Percentiles rank a stretch among this genome's conserved stretches.
Evolutionary conservation across 2,113 vertebrate genomes (phyloP).

Genomic region (Clupea harengus): DNA sequence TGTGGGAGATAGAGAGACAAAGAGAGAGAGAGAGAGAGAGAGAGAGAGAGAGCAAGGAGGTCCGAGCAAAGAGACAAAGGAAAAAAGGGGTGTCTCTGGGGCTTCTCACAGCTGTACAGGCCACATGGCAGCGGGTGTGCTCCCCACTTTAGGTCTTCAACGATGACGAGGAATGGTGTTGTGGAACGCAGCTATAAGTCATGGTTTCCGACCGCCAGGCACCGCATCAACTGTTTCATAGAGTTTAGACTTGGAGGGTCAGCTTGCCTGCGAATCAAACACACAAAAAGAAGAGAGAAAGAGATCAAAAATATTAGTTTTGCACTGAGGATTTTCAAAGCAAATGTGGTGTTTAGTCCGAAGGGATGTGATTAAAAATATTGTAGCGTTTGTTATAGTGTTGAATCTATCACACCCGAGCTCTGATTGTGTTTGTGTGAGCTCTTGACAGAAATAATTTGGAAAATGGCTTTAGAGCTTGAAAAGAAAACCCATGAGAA

Average conservation of each 20-base stretch:
- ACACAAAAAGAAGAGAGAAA: background rate
- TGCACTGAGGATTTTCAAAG: background rate
- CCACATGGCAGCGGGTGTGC: background rate
- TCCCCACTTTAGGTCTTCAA: background rate
- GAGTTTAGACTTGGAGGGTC: background rate
- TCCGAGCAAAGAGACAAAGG: background rate
- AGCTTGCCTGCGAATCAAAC: background rate
- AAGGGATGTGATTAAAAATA: background rate
- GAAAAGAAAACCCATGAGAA: background rate
- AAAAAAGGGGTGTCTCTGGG: background rate
- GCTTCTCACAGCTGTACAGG: background rate
- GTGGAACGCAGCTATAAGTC: background rate
- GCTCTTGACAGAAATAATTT: background rate
- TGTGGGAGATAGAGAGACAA: conserved; percentile 4
- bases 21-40: background rate
- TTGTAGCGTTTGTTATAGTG: background rate
- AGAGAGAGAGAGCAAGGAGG: background rate
- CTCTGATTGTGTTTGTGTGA: background rate
- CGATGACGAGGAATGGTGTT: background rate
- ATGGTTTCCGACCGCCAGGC: background rate
- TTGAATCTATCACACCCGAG: too few species aligned
- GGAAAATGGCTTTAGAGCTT: background rate
- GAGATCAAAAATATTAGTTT: background rate
- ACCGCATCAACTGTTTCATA: background rate
- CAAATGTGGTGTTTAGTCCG: background rate